These are phyloP conservation scores for Sipha maydis DNA, from an alignment of 2,888 invertebrate genomes.

Conservation along the genomic window DNA sequence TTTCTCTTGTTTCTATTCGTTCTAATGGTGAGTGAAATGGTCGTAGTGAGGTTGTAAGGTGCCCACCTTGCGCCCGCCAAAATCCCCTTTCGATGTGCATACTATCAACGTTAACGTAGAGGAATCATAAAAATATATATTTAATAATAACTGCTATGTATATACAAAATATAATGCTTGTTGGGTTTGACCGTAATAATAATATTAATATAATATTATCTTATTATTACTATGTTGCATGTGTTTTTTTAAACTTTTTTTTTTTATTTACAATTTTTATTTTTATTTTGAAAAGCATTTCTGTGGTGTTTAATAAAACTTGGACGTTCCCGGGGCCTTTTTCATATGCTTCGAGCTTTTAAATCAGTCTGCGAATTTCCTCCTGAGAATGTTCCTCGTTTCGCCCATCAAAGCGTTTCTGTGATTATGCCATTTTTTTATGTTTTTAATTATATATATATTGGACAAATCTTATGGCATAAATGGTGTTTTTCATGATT, in stretches of 20 bases:
- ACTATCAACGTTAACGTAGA: background rate
- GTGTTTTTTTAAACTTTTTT: constrained; percentile 11
- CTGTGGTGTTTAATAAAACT: constrained; percentile 60
- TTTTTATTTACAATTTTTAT: constrained; percentile 29
- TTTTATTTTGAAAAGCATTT: constrained; percentile 59
- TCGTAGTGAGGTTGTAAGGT: background rate
- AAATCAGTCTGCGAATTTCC: constrained; percentile 57
- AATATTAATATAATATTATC: background rate
- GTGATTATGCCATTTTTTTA: constrained; percentile 62
- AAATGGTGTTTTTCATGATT: constrained; percentile 30
- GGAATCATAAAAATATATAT: constrained; percentile 7
- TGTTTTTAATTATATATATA: constrained; percentile 38
- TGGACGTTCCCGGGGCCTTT: constrained; percentile 30
- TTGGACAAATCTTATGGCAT: constrained; percentile 44
- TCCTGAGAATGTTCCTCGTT: constrained; percentile 38
- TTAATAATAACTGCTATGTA: constrained; percentile 3
- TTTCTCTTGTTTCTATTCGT: constrained; percentile 54
- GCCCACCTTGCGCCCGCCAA: background rate
- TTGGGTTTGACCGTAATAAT: constrained; percentile 30
- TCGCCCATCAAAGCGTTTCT: constrained; percentile 64
- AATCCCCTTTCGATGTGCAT: background rate
- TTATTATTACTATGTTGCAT: constrained; percentile 11
- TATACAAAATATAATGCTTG: constrained; percentile 36
- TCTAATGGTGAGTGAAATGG: background rate
- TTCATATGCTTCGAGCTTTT: constrained; percentile 42